These are phyloP conservation scores for Apantesis nais DNA, from an alignment of 2,888 invertebrate genomes.

Conservation along the genomic window DNA sequence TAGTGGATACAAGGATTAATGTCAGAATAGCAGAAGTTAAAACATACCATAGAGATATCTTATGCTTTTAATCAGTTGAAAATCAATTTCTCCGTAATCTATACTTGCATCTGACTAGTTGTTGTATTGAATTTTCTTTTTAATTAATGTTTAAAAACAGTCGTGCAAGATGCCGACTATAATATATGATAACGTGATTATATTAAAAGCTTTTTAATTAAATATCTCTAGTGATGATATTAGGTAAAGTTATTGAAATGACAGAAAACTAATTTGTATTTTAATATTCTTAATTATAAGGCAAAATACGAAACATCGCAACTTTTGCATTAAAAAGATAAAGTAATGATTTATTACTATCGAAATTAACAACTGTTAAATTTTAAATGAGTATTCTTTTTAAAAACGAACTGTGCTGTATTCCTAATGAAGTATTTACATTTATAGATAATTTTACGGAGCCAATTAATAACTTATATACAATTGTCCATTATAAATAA, in stretches of 20 bases:
- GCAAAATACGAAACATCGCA: neutral
- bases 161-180: slow-evolving; percentile 11
- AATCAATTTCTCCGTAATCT: slow-evolving; percentile 45
- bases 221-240: slow-evolving; percentile 1
- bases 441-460: slow-evolving; percentile 39
- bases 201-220: slow-evolving; percentile 7
- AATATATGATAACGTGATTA: slow-evolving; percentile 7
- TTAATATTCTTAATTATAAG: neutral
- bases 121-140: slow-evolving; percentile 29
- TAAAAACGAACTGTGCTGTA: slow-evolving; percentile 14
- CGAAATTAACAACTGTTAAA: neutral
- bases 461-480: slow-evolving; percentile 31
- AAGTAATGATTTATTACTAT: neutral
- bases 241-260: neutral
- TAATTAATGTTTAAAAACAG: slow-evolving; percentile 26
- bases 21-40: slow-evolving; percentile 29
- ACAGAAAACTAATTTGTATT: slow-evolving; percentile 7
- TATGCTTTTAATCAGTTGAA: slow-evolving; percentile 28
- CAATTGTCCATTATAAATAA: slow-evolving; percentile 38
- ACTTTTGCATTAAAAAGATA: neutral
- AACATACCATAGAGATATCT: slow-evolving; percentile 20
- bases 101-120: slow-evolving; percentile 30
- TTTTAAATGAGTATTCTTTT: neutral
- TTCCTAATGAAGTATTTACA: slow-evolving; percentile 25
- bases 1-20: slow-evolving; percentile 37